phyloP scores from a whole-genome alignment of 2,113 vertebrate genomes.

The Notiomystis cincta region DNA sequence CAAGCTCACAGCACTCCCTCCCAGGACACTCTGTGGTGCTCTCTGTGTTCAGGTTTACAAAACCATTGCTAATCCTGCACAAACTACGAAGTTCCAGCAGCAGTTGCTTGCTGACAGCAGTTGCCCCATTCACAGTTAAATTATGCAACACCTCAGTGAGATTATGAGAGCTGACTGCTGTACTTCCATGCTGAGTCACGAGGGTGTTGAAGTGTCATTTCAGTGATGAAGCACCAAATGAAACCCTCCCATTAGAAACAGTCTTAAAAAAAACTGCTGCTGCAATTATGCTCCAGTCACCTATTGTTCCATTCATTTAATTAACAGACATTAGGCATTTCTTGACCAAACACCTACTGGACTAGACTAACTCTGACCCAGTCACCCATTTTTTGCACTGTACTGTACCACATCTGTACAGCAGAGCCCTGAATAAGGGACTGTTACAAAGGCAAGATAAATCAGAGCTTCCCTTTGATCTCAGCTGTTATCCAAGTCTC shows the following conservation, averaged over 20 bases:
- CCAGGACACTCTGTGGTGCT: background rate
- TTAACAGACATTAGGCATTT: background rate
- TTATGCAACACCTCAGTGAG: slow-evolving; percentile 7
- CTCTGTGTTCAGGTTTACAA: background rate
- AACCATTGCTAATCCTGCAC: background rate
- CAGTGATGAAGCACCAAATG: background rate
- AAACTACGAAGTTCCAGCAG: background rate
- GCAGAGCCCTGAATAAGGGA: background rate
- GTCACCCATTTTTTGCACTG: background rate
- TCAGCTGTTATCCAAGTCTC: background rate
- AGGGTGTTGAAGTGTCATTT: slow-evolving; percentile 2
- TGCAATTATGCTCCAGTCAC: background rate
- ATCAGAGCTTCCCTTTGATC: background rate
- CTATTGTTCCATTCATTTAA: background rate
- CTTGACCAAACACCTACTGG: background rate
- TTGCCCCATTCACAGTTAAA: background rate
- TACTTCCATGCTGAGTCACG: slow-evolving; percentile 21
- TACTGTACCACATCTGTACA: background rate
- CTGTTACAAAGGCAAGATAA: background rate
- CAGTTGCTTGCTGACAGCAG: background rate
- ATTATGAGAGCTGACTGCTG: background rate
- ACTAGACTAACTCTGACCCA: background rate
- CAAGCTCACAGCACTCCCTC: background rate
- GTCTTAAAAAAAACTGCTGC: background rate
- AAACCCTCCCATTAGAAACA: slow-evolving; percentile 8